Base-by-base conservation (phyloP, 2,113 vertebrate genomes). In the Oncorhynchus nerka region DNA sequence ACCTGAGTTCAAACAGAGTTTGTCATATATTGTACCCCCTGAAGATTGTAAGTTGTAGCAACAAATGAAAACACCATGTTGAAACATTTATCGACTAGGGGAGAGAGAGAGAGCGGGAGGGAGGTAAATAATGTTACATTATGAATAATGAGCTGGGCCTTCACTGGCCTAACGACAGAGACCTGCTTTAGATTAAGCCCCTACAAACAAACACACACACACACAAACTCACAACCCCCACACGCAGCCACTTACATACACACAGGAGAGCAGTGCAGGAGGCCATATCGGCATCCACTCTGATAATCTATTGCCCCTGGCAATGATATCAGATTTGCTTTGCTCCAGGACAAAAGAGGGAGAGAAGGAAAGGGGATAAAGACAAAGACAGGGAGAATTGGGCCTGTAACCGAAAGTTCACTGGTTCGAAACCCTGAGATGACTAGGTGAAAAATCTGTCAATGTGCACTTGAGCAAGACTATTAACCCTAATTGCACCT, bases 81-180 rank as follows among this genome's bases (percentile, higher is more conserved):
- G 51, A 55, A 55, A 4, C 51, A 55, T 55, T 55, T 55, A 55
- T 55, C 12, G 51, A 55, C 51, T 4, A 74, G 71, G 34, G 79
- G 68, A 55, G 16, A 55, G 16, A 55, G n/a, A 24, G 59, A 22
- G 19, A 61, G 15, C 2, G 28, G 0, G 19, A 62, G 82, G 68
- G 59, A 71, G 57, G 71, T 45, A 75, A 71, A 74, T 45, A 45
- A 45, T 62, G 59, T 62, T 62, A 62, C 59, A 24, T n/a, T 62
- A 62, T 62, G 59, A 62, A 62, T 62, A 62, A 62, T 62, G n/a
- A 62, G 59, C n/a, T 62, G 20, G 19, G 20, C 59, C 71, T 80
- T 77, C 79, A 66, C 74, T 76, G 78, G 64, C 55, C 30, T 24
- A 16, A 75, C 30, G 65, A 15, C 24, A 80, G 79, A 62, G 59